Conservation (phyloP, 2,888 invertebrate species). For the Exephanes ischioxanthus region DNA sequence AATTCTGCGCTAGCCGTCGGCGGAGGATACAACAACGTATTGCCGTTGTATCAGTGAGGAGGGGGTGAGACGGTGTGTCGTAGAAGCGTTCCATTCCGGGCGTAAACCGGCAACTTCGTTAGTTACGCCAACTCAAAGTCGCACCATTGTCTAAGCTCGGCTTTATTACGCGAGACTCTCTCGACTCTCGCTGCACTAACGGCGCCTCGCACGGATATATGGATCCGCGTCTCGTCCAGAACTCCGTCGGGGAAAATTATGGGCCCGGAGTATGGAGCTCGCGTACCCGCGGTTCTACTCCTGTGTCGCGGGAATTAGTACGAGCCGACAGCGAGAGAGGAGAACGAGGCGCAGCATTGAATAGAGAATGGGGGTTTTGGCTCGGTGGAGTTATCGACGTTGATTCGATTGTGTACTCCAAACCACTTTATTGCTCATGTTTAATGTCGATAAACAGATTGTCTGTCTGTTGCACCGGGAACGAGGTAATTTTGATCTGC, state of each 20-base stretch:
- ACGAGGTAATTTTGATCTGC: background rate
- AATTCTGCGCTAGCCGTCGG: background rate
- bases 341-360: constrained; percentile 33
- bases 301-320: constrained; percentile 46
- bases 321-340: constrained; percentile 15
- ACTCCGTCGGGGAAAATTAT: constrained; percentile 57
- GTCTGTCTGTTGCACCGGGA: background rate
- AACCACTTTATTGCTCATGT: constrained; percentile 43
- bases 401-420: constrained; percentile 47
- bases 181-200: constrained; percentile 35
- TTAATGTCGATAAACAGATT: constrained; percentile 17
- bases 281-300: constrained; percentile 28
- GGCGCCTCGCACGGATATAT: constrained; percentile 24
- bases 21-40: constrained; percentile 15
- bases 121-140: constrained; percentile 75
- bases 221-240: constrained; percentile 67
- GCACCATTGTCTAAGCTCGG: constrained; percentile 72
- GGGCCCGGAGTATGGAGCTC: constrained; percentile 10
- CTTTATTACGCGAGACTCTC: constrained; percentile 70
- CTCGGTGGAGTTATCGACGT: constrained; percentile 43
- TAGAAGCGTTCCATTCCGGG: constrained; percentile 65
- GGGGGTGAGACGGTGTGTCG: constrained; percentile 3
- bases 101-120: constrained; percentile 73
- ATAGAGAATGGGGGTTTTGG: constrained; percentile 36
- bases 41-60: constrained; percentile 22